These are phyloP conservation scores for Thermophis baileyi DNA, from an alignment of 2,113 vertebrate genomes.

Conservation along the genomic window DNA sequence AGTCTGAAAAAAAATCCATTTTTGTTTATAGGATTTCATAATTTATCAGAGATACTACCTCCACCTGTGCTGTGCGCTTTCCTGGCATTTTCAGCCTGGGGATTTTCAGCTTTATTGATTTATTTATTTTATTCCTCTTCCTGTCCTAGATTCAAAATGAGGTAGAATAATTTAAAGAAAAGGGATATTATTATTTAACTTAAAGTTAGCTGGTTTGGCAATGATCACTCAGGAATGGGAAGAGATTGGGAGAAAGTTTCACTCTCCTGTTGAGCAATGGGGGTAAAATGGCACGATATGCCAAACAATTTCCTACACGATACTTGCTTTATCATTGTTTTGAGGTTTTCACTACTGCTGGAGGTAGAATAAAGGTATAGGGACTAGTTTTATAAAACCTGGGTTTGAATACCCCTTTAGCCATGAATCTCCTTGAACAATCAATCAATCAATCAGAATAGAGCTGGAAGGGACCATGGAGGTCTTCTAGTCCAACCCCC, in stretches of 20 bases:
- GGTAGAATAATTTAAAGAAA: constrained; percentile 19
- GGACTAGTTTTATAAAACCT: not conserved
- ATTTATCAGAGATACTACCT: not conserved
- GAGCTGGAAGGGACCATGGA: not conserved
- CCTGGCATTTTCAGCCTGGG: constrained; percentile 13
- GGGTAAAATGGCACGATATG: not conserved
- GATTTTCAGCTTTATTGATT: constrained; percentile 20
- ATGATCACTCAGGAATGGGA: not conserved
- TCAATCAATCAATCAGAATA: not conserved
- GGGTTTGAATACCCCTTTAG: not conserved
- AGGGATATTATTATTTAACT: constrained; percentile 7
- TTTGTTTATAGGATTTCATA: constrained; percentile 7
- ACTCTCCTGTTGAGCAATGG: not conserved
- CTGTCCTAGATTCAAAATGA: constrained; percentile 7
- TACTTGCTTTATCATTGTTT: not conserved
- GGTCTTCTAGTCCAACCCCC: not conserved
- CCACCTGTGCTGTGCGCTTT: not conserved
- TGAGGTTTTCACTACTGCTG: not conserved
- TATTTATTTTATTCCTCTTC: constrained; percentile 30
- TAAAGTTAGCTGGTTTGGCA: not conserved
- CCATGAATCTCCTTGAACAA: not conserved
- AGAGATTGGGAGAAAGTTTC: not conserved
- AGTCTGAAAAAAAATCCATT: not conserved
- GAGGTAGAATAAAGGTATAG: not conserved
- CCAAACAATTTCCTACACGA: not conserved